Percentiles rank a stretch among this genome's conserved stretches.
Evolutionary conservation across 2,797 vertebrate species (phyloP).

Genomic region (Xyrichtys novacula): DNA sequence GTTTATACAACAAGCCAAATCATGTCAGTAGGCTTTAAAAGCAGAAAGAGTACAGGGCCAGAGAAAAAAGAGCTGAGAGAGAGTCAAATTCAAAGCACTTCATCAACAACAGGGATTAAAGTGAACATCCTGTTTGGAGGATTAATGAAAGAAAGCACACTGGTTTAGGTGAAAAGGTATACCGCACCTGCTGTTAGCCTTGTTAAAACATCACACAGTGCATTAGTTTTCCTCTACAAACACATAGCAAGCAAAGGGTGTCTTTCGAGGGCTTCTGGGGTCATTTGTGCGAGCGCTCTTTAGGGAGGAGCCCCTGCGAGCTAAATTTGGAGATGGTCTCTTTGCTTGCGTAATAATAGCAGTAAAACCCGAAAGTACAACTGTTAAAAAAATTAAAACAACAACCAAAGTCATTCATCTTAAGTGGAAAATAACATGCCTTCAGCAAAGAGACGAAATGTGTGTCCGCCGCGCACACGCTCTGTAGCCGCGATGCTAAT

Average conservation of each 20-base stretch:
- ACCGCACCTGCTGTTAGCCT: constrained; percentile 45
- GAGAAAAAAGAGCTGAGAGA: constrained; percentile 32
- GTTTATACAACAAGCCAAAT: constrained; percentile 35
- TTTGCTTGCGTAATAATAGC: constrained; percentile 55
- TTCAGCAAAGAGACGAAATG: constrained; percentile 32
- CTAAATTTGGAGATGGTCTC: constrained; percentile 53
- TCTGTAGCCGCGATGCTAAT: constrained; percentile 24
- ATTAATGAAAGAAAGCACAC: constrained; percentile 39
- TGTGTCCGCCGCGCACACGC: constrained; percentile 32
- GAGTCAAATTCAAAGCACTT: constrained; percentile 49
- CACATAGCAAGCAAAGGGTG: constrained; percentile 1
- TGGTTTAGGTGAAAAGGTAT: constrained; percentile 32
- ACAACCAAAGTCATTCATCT: constrained; percentile 46
- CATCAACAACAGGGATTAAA: constrained; percentile 53
- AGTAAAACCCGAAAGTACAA: constrained; percentile 46
- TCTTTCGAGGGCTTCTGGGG: constrained; percentile 30
- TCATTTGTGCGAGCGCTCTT: constrained; percentile 25
- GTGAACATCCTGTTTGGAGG: constrained; percentile 50
- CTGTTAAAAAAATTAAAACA: constrained; percentile 37
- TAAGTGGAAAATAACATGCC: constrained; percentile 68
- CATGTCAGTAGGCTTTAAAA: constrained; percentile 51
- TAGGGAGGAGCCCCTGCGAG: constrained; percentile 21
- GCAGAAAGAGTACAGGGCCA: constrained; percentile 40
- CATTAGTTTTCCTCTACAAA: constrained; percentile 6
- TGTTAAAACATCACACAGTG: constrained; percentile 19